These are phyloP conservation scores for Knipowitschia caucasica DNA, from an alignment of 2,797 vertebrate genomes.

Conservation along the genomic window DNA sequence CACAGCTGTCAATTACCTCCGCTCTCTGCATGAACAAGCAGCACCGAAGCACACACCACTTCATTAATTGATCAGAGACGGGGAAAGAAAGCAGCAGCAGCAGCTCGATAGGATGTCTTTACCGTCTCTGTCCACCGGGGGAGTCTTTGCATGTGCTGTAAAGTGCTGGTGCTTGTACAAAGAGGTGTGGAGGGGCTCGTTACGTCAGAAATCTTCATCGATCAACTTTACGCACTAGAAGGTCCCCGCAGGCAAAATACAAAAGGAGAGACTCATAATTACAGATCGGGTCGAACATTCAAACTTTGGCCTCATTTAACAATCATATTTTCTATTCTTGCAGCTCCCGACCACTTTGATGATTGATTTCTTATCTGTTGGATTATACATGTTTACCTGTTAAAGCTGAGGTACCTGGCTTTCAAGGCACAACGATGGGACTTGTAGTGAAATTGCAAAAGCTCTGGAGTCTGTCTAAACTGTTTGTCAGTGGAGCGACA, in stretches of 20 bases:
- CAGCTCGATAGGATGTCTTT: conserved; percentile 52
- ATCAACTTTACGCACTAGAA: conserved; percentile 38
- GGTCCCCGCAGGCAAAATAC: conserved; percentile 34
- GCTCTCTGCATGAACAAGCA: conserved; percentile 43
- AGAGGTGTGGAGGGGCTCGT: conserved; percentile 43
- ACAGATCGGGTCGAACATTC: too few species aligned
- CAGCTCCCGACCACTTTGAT: too few species aligned
- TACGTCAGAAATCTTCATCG: conserved; percentile 42
- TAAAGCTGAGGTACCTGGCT: too few species aligned
- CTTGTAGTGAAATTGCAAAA: too few species aligned
- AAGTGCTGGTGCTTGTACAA: conserved; percentile 37
- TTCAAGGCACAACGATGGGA: too few species aligned
- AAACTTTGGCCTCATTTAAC: too few species aligned
- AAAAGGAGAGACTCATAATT: conserved; percentile 49
- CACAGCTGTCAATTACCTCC: conserved; percentile 57
- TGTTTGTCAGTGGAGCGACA: too few species aligned
- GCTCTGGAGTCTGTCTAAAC: too few species aligned
- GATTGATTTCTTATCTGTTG: too few species aligned
- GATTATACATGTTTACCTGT: too few species aligned
- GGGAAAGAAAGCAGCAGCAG: too few species aligned
- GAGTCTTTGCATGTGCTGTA: conserved; percentile 25
- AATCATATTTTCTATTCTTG: too few species aligned
- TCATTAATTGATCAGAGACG: conserved; percentile 69
- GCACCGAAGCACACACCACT: conserved; percentile 45
- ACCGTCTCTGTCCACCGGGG: conserved; percentile 19